These are phyloP conservation scores for Chloroceryle inda DNA, from an alignment of 2,797 vertebrate genomes.

Conservation along the genomic window DNA sequence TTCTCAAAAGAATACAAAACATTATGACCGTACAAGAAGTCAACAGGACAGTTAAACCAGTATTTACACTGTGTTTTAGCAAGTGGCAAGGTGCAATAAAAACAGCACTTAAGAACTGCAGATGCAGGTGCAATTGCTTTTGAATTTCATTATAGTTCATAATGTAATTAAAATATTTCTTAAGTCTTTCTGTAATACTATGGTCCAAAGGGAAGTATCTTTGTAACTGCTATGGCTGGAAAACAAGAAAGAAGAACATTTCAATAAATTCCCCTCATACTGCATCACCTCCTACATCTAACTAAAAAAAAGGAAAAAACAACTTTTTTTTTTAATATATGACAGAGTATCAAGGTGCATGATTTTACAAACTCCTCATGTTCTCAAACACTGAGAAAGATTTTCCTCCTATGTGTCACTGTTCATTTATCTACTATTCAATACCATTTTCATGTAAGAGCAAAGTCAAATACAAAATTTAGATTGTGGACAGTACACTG, in stretches of 20 bases:
- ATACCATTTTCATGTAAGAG: not conserved
- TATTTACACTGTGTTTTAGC: not conserved
- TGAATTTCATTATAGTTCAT: not conserved
- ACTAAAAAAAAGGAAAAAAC: not conserved
- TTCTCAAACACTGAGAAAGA: not conserved
- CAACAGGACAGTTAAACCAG: not conserved
- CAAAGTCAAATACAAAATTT: not conserved
- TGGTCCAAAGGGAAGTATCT: not conserved
- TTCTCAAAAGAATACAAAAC: not conserved
- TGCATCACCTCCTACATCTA: not conserved
- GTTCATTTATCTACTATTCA: not conserved
- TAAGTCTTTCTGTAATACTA: not conserved
- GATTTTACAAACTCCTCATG: not conserved
- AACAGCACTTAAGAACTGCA: not conserved
- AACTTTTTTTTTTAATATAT: not conserved
- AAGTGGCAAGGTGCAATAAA: not conserved
- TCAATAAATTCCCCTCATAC: not conserved
- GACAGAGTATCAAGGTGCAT: not conserved
- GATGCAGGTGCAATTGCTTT: not conserved
- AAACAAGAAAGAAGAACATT: not conserved
- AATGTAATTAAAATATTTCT: not conserved
- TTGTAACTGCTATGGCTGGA: not conserved
- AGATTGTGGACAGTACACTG: not conserved
- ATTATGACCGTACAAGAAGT: not conserved
- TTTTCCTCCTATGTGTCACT: not conserved